phyloP scores from a whole-genome alignment of 2,888 invertebrate genomes.

The Cyclophora punctaria region DNA sequence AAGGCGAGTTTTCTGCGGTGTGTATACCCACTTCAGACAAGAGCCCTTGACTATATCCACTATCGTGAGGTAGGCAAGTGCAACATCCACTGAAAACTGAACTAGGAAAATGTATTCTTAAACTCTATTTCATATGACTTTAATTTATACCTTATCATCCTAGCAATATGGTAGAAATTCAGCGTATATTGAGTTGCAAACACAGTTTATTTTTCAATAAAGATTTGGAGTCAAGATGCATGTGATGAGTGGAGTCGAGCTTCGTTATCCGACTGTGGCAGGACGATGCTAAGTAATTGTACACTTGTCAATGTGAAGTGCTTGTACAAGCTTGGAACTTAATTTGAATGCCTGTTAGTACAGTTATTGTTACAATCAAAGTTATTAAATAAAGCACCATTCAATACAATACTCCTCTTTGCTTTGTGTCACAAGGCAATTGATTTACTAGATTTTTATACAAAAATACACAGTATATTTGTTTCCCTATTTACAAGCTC shows the following conservation, averaged over 20 bases:
- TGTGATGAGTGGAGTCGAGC: slow-evolving; percentile 50
- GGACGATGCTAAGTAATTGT: slow-evolving; percentile 60
- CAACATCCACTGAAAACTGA: slow-evolving; percentile 33
- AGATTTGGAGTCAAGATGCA: slow-evolving; percentile 42
- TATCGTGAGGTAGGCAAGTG: slow-evolving; percentile 39
- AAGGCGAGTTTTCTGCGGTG: slow-evolving; percentile 29
- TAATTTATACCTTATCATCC: slow-evolving; percentile 4
- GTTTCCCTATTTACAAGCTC: no score
- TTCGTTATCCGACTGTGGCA: slow-evolving; percentile 54
- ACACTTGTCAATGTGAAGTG: slow-evolving; percentile 39
- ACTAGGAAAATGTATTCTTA: slow-evolving; percentile 25
- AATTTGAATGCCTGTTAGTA: slow-evolving; percentile 3
- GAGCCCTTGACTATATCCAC: slow-evolving; percentile 44
- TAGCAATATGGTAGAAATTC: slow-evolving; percentile 11
- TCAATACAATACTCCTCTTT: no score
- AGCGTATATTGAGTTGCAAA: not conserved
- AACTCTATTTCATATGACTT: not conserved
- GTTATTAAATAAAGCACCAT: no score
- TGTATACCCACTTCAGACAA: slow-evolving; percentile 37
- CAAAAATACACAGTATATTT: no score
- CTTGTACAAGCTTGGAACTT: slow-evolving; percentile 17
- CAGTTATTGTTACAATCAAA: no score
- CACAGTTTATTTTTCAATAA: slow-evolving; percentile 29
- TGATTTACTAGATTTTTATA: no score
- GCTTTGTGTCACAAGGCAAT: no score